phyloP scores from a whole-genome alignment of 2,797 vertebrate genomes.

The Enteromius paludinosus region DNA sequence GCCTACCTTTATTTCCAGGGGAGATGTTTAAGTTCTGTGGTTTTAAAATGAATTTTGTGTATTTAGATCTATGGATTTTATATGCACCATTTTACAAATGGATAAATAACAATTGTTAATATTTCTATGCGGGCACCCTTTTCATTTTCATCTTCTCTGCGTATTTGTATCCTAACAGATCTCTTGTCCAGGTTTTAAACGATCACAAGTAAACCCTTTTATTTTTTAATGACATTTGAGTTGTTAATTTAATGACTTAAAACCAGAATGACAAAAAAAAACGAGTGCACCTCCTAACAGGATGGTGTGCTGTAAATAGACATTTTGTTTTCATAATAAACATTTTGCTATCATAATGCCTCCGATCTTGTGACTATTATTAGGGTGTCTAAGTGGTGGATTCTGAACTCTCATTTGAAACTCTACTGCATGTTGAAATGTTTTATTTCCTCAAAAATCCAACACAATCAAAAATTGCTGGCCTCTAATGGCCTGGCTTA shows the following conservation, averaged over 20 bases:
- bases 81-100: slow-evolving; percentile 54
- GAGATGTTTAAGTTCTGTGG: slow-evolving; percentile 33
- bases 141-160: slow-evolving; percentile 11
- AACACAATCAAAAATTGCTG: not conserved
- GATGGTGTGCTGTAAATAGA: slow-evolving; percentile 53
- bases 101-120: slow-evolving; percentile 33
- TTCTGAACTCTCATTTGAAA: not conserved
- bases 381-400: not conserved
- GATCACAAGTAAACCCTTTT: slow-evolving; percentile 45
- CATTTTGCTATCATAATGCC: slow-evolving; percentile 53
- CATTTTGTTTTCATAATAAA: slow-evolving; percentile 60
- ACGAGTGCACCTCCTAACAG: slow-evolving; percentile 20
- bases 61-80: slow-evolving; percentile 56
- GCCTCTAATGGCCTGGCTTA: not conserved
- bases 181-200: slow-evolving; percentile 52
- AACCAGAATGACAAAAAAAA: slow-evolving; percentile 33
- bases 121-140: slow-evolving; percentile 6
- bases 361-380: slow-evolving; percentile 16
- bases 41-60: slow-evolving; percentile 53
- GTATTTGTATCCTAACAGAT: slow-evolving; percentile 40
- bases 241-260: slow-evolving; percentile 55
- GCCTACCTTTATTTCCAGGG: slow-evolving; percentile 34
- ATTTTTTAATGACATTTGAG: slow-evolving; percentile 55
- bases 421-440: not conserved
- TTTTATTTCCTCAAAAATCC: not conserved